A percentile compares a stretch with the other conserved stretches of the same genome.
Evolutionary conservation across 2,797 vertebrate species (phyloP).

Genomic region (Numenius phaeopus): DNA sequence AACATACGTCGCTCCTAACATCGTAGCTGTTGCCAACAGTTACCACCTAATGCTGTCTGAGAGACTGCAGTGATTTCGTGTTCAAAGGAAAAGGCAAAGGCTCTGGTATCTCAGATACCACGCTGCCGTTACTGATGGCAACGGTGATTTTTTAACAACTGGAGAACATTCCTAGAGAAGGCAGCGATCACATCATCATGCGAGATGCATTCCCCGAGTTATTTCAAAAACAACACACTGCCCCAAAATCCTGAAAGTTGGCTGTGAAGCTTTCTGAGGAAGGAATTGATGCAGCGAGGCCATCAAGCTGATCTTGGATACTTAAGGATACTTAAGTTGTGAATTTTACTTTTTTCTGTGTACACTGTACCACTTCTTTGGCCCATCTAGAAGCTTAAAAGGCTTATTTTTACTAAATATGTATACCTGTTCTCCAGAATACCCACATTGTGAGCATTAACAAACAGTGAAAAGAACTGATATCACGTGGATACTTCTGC

Average conservation of each 20-base stretch:
- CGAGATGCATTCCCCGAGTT: accelerated
- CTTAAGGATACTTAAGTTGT: too few relatives aligned
- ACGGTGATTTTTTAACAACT: neutral
- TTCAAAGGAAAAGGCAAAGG: slow-evolving; percentile 8
- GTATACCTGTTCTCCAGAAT: neutral
- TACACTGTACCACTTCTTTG: accelerated
- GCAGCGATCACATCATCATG: accelerated
- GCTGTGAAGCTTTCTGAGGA: neutral
- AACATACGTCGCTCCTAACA: slow-evolving; percentile 20
- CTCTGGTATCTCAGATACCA: neutral
- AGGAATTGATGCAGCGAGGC: accelerated
- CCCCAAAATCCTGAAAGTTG: neutral
- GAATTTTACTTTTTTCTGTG: neutral
- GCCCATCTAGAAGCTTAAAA: neutral
- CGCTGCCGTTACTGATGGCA: neutral
- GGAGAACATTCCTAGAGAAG: neutral
- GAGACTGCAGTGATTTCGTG: neutral
- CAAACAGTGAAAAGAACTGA: neutral
- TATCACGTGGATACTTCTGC: neutral
- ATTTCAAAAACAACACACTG: neutral
- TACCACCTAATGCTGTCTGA: slow-evolving; percentile 44
- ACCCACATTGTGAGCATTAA: neutral
- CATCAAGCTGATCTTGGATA: neutral
- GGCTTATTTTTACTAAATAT: neutral
- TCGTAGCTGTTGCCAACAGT: slow-evolving; percentile 44